These are phyloP conservation scores for Bothrops jararaca DNA, from an alignment of 2,113 vertebrate genomes.

Conservation along the genomic window DNA sequence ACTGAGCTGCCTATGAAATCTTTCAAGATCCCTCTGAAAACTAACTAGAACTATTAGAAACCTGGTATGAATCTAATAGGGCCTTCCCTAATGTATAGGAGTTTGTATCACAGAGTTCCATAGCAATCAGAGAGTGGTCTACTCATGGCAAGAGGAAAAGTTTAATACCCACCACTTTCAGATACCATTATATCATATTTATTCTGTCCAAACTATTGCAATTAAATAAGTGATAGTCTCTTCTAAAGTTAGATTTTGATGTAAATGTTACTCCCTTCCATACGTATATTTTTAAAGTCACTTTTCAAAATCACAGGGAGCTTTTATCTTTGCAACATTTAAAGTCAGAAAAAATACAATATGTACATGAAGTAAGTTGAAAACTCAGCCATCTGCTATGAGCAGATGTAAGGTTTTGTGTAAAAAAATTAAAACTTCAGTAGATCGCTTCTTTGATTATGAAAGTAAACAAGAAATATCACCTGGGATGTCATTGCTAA, in stretches of 20 bases:
- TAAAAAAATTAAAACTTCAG: constrained; percentile 31
- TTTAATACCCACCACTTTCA: background rate
- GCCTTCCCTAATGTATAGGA: background rate
- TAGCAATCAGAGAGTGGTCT: background rate
- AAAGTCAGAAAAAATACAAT: constrained; percentile 1
- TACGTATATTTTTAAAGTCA: background rate
- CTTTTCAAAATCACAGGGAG: background rate
- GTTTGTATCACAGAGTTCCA: background rate
- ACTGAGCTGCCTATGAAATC: background rate
- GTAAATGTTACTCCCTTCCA: background rate
- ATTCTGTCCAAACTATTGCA: background rate
- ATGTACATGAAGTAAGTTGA: background rate
- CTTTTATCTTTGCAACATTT: constrained; percentile 8
- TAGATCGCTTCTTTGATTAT: background rate
- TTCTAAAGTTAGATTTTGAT: background rate
- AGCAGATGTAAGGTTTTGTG: constrained; percentile 2
- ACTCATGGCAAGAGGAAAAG: background rate
- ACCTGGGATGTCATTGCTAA: constrained; percentile 39
- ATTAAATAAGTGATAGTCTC: background rate
- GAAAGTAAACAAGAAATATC: background rate
- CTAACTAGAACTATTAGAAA: background rate
- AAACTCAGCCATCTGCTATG: constrained; percentile 31
- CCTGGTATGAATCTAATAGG: background rate
- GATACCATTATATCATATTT: background rate
- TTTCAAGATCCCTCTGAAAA: background rate